phyloP scores from a whole-genome alignment of 2,888 invertebrate species.

The Blastobasis adustella region DNA sequence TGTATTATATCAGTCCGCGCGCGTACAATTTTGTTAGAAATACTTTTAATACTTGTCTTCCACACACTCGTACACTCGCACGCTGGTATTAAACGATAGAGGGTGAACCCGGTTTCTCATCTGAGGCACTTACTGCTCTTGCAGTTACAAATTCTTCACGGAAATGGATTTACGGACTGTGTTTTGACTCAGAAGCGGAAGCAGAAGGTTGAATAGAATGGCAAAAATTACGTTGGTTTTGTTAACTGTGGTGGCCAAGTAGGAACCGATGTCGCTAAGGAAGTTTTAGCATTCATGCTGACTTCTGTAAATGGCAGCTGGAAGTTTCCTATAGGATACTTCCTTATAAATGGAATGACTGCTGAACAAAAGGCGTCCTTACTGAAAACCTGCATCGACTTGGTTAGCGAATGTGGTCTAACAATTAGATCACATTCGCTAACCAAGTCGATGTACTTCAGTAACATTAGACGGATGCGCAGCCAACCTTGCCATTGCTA shows the following conservation, averaged over 20 bases:
- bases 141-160: conserved; percentile 1
- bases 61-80: conserved; percentile 13
- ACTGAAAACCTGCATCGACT: conserved; percentile 1
- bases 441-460: too few species aligned
- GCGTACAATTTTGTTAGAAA: conserved; percentile 15
- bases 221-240: conserved; percentile 7
- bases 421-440: too few species aligned
- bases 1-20: conserved; percentile 12
- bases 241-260: conserved; percentile 1
- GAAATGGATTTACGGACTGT: conserved; percentile 2
- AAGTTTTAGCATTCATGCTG: conserved; percentile 8
- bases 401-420: conserved; percentile 3
- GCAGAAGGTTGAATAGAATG: conserved; percentile 7
- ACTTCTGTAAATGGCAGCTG: conserved; percentile 8
- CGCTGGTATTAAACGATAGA: conserved; percentile 9
- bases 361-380: conserved; percentile 3
- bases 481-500: neutral
- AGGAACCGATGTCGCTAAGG: conserved; percentile 5
- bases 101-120: conserved; percentile 11
- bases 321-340: conserved; percentile 11
- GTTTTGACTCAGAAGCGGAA: conserved; percentile 11
- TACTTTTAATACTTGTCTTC: conserved; percentile 14
- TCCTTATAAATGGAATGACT: conserved; percentile 4
- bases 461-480: conserved; percentile 4
- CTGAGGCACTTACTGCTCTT: conserved; percentile 8